Evolutionary conservation across 1,140 invertebrate genomes (phyloP).

Genomic region (Orius insidiosus): DNA sequence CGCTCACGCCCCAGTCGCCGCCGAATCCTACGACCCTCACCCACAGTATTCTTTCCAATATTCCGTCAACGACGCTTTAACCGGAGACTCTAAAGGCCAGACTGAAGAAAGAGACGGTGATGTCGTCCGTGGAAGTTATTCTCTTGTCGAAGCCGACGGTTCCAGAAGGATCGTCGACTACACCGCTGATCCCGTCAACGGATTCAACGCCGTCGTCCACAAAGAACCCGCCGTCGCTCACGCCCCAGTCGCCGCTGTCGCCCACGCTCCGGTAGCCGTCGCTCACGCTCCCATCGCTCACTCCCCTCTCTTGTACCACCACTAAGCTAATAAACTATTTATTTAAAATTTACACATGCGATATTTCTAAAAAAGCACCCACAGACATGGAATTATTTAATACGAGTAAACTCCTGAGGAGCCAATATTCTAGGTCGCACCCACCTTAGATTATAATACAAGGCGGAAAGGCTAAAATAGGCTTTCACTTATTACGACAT

Average conservation of each 20-base stretch:
- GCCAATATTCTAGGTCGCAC: too few relatives aligned
- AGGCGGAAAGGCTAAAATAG: too few relatives aligned
- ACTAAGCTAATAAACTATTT: slow-evolving; percentile 1
- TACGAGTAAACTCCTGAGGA: too few relatives aligned
- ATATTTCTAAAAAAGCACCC: too few relatives aligned
- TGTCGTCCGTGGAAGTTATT: slow-evolving; percentile 11
- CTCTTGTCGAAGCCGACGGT: slow-evolving; percentile 22
- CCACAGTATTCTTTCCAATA: slow-evolving; percentile 24
- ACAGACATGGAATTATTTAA: too few relatives aligned
- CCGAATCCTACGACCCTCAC: slow-evolving; percentile 12
- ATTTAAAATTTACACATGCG: too few relatives aligned
- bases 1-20: slow-evolving; percentile 19
- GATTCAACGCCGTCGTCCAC: slow-evolving; percentile 38
- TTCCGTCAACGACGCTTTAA: slow-evolving; percentile 23
- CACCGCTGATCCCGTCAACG: slow-evolving; percentile 28
- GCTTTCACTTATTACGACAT: too few relatives aligned
- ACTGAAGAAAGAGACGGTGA: slow-evolving; percentile 21
- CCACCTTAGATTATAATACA: too few relatives aligned
- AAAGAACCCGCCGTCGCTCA: slow-evolving; percentile 28
- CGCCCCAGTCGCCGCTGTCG: slow-evolving; percentile 3
- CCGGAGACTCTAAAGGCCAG: slow-evolving; percentile 24
- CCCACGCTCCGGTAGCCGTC: slow-evolving; percentile 1
- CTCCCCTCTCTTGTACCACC: slow-evolving; percentile 10
- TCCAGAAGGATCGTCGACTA: slow-evolving; percentile 22
- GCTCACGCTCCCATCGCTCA: slow-evolving; percentile 5